These are phyloP conservation scores for Zenarchopterus dispar DNA, from an alignment of 2,797 vertebrate genomes.

Conservation along the genomic window DNA sequence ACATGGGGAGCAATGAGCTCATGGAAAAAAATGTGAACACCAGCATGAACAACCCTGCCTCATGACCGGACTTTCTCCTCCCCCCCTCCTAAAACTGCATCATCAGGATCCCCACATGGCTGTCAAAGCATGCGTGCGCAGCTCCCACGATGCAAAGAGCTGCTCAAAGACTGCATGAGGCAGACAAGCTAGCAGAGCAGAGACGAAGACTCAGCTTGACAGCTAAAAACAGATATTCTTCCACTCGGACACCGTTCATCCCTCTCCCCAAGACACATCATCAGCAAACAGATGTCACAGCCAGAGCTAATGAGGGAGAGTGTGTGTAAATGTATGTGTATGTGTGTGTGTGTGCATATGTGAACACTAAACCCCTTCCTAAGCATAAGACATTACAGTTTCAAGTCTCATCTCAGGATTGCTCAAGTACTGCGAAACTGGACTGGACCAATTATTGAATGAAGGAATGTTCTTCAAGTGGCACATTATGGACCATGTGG, in stretches of 20 bases:
- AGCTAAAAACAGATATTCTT: slow-evolving; percentile 13
- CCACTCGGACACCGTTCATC: slow-evolving; percentile 31
- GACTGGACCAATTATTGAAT: slow-evolving; percentile 66
- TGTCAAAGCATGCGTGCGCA: slow-evolving; percentile 67
- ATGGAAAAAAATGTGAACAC: slow-evolving; percentile 71
- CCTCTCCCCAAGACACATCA: slow-evolving; percentile 43
- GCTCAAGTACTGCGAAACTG: slow-evolving; percentile 69
- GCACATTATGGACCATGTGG: slow-evolving; percentile 63
- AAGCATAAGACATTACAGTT: slow-evolving; percentile 65
- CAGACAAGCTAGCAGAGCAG: slow-evolving; percentile 38
- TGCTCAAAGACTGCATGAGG: slow-evolving; percentile 71
- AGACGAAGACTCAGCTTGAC: slow-evolving; percentile 31
- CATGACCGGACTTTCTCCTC: slow-evolving; percentile 35
- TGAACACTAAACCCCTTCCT: slow-evolving; percentile 38
- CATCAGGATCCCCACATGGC: slow-evolving; percentile 44
- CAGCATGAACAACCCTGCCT: slow-evolving; percentile 82
- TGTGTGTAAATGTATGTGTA: slow-evolving; percentile 13
- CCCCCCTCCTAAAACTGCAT: slow-evolving; percentile 11
- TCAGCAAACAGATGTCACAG: slow-evolving; percentile 60
- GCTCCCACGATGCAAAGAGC: slow-evolving; percentile 49
- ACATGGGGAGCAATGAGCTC: slow-evolving; percentile 52
- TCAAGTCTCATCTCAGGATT: slow-evolving; percentile 82
- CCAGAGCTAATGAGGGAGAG: slow-evolving; percentile 38
- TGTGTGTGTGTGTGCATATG: slow-evolving; percentile 27
- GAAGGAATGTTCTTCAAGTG: slow-evolving; percentile 56